Percentiles rank a stretch among this genome's conserved stretches.
Evolutionary conservation across 53 echinoderm and acorn worm genomes (phyloP).

Genomic region (Luidia sarsii): DNA sequence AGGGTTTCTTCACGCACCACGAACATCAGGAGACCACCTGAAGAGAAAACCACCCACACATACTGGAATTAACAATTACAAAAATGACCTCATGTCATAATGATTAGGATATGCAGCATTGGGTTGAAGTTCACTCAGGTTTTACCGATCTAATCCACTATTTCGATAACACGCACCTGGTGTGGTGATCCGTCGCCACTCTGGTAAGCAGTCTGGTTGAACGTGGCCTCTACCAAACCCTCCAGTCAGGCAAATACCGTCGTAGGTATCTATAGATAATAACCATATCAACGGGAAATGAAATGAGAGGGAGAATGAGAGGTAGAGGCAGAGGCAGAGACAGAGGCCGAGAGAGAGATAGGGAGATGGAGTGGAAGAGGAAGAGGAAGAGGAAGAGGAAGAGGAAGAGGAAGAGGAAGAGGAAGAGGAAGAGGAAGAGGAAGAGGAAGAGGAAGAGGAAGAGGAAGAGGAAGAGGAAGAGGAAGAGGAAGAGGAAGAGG

Average conservation of each 20-base stretch:
- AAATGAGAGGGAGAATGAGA: no score
- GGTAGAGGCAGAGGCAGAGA: neutral
- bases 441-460: no score
- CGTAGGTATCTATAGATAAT: neutral
- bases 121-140: no score
- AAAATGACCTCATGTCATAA: no score
- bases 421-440: neutral
- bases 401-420: constrained; percentile 19
- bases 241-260: neutral
- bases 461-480: constrained; percentile 11
- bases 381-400: constrained; percentile 29
- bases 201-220: neutral
- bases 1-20: neutral
- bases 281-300: no score
- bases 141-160: no score
- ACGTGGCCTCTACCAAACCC: neutral
- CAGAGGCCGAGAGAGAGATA: no score
- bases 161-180: neutral
- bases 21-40: neutral
- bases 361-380: neutral
- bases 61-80: neutral
- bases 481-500: constrained; percentile 21
- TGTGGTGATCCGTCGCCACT: constrained; percentile 14
- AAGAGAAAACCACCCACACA: neutral
- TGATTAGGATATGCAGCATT: no score